Conservation (phyloP, 2,797 vertebrate genomes). For the Chromis chromis region DNA sequence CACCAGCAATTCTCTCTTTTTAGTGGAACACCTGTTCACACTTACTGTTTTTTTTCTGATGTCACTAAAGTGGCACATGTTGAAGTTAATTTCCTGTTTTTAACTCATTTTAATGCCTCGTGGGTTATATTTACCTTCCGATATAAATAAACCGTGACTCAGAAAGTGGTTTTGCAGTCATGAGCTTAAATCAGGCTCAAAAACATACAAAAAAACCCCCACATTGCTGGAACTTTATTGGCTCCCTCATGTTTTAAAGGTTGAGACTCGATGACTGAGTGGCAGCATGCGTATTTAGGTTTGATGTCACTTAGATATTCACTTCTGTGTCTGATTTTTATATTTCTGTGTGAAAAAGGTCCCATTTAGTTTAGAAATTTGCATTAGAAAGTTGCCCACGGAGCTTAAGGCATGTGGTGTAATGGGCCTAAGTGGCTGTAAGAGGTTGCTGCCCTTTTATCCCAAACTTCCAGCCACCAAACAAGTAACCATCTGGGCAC, state of each 20-base stretch:
- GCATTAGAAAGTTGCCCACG: not conserved
- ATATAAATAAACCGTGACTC: too few species aligned
- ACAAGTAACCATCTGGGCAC: not conserved
- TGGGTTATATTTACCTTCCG: not conserved
- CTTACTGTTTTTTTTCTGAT: not conserved
- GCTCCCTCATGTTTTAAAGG: not conserved
- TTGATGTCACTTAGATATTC: not conserved
- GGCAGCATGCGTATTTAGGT: not conserved
- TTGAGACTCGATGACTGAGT: not conserved
- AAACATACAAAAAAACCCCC: not conserved
- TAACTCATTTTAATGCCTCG: not conserved
- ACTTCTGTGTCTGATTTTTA: not conserved
- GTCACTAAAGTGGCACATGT: not conserved
- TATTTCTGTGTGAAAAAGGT: not conserved
- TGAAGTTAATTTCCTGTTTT: not conserved
- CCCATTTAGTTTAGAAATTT: not conserved
- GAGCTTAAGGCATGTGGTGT: not conserved
- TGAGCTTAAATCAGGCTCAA: not conserved
- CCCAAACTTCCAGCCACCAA: not conserved
- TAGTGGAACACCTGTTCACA: not conserved
- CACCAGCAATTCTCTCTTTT: not conserved
- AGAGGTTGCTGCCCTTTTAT: conserved; percentile 1
- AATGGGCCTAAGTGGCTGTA: not conserved
- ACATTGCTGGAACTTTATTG: not conserved
- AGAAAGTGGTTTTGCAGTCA: too few species aligned